Evolutionary conservation across 2,888 invertebrate genomes (phyloP).

Genomic region (Melanargia galathea): DNA sequence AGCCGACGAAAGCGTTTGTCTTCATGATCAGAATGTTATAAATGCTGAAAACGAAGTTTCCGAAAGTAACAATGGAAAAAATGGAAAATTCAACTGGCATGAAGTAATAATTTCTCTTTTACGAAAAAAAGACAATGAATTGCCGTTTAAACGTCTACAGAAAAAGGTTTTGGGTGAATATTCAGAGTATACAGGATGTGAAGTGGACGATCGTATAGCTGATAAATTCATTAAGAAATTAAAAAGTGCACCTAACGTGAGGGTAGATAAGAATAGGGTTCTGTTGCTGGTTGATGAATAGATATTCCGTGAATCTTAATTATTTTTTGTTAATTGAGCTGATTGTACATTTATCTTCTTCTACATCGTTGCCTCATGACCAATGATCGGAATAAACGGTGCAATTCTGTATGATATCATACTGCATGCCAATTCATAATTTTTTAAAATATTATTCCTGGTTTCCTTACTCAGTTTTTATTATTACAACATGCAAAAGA

Average conservation of each 20-base stretch:
- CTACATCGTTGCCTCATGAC: not conserved
- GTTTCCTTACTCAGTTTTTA: too few relatives aligned
- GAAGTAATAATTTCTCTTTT: conserved; percentile 75
- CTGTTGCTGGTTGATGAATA: conserved; percentile 49
- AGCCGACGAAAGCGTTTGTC: conserved; percentile 63
- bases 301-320: conserved; percentile 15
- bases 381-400: too few relatives aligned
- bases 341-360: not conserved
- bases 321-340: not conserved
- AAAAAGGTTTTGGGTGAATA: conserved; percentile 89
- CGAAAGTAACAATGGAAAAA: conserved; percentile 52
- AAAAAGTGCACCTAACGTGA: conserved; percentile 84
- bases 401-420: too few relatives aligned
- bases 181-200: conserved; percentile 72
- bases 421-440: too few relatives aligned
- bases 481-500: too few relatives aligned
- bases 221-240: conserved; percentile 88
- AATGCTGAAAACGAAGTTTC: conserved; percentile 58
- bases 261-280: conserved; percentile 84
- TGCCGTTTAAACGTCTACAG: conserved; percentile 87
- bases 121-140: conserved; percentile 82
- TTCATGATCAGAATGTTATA: conserved; percentile 76
- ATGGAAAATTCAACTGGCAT: conserved; percentile 77
- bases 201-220: conserved; percentile 83
- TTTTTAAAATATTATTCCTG: too few relatives aligned